Base-by-base conservation (phyloP, 2,888 invertebrate genomes). In the Colletes collaris region DNA sequence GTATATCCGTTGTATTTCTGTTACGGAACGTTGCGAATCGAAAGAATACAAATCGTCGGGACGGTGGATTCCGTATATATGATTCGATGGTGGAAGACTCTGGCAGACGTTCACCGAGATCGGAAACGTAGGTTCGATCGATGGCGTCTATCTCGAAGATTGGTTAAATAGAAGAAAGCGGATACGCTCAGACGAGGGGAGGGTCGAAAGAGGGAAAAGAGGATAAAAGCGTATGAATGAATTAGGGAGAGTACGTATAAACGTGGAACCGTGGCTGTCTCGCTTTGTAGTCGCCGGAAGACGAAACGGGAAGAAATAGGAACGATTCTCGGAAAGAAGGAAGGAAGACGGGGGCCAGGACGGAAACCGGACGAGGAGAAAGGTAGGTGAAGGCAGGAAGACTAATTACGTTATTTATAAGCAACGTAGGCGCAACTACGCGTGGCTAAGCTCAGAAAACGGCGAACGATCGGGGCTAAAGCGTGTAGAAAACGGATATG, bases 351-450 rank as follows among this genome's bases (percentile, higher is more conserved):
- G 3, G 13, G 27, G 46, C 4, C 16, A 35, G 50, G 16, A n/a
- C 46, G 64, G 27, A 46, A 56, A 35, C 11, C 3, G 59, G 60
- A 16, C 52, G 27, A 49, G 58, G 37, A 58, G 64, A 68, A 59
- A 62, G 55, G 55, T 19, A n/a, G 19, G 19, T 49, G 46, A 46
- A 83, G 82, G 77, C 80, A 77, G 87, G 79, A 82, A 87, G 86
- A 86, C 87, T 89, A 89, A 90, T 89, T 89, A 87, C 85, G 79
- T 89, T 86, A 88, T 89, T 89, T 89, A 89, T 86, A 85, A 87
- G 86, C 84, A 53, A 75, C 77, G 86, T 83, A 82, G 81, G 84
- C 81, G 87, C 85, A 84, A 85, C 83, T 84, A 67, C 77, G 84
- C 84, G 84, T 80, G 71, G 77, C 77, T 75, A 75, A 11, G 16